Base-by-base conservation (phyloP, 2,888 invertebrate species). In the Gonocerus acuteangulatus region DNA sequence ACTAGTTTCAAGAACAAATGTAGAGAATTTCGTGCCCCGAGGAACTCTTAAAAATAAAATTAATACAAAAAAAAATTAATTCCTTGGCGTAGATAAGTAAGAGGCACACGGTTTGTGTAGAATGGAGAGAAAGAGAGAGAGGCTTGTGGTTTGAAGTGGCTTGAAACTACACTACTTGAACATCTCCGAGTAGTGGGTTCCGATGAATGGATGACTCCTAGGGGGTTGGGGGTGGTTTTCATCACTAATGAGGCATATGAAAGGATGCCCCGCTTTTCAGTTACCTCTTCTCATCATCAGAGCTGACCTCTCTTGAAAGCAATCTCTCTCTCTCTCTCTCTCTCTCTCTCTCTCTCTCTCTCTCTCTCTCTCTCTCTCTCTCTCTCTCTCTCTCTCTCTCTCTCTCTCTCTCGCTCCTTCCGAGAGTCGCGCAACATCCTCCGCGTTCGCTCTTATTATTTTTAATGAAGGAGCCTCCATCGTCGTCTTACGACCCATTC, bases 241-340 rank as follows among this genome's bases (percentile, higher is more conserved):
- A 63, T 63, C 60, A 52, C 63, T 63, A 63, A 63, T 63, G 63
- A 63, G 63, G 63, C 63, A 63, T 63, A 61, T 63, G 60, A 63
- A 60, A 63, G 60, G 60, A 56, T 48, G 36, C 13, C 19, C 19
- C 51, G 27, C 27, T 27, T 51, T 51, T 51, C 49, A 49, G 42
- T 15, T 27, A 16, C 48, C 48, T 27, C 27, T 27, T 9, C 4
- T 27, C 27, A 48, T 16, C 27, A 16, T 48, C 49, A 2, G 16
- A 23, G 51, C 51, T 51, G 51, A 51, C 51, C 51, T 51, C 51
- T 34, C 49, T 34, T 27, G 27, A 27, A 27, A 27, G 27, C 4
- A 9, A 27, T 4, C 4, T 4, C 27, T 27, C 27, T 27, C 27
- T 27, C 27, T 27, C 27, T 27, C 42, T 42, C 42, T 42, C 42